These are phyloP conservation scores for Helicolenus hilgendorfi DNA, from an alignment of 2,797 vertebrate genomes.

Conservation along the genomic window DNA sequence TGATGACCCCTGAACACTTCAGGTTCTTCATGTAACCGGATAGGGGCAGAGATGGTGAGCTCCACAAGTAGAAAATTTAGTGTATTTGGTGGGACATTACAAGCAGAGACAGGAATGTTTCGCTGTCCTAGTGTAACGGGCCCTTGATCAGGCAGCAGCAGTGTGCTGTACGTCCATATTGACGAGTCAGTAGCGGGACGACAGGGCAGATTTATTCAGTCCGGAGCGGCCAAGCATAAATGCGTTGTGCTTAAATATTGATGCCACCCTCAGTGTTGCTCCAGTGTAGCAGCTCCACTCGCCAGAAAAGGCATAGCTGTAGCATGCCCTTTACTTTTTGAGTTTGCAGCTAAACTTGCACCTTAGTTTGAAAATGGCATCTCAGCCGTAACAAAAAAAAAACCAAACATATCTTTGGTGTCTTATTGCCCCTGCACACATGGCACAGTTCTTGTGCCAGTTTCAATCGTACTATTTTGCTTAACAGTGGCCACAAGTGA, in stretches of 20 bases:
- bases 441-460: no score
- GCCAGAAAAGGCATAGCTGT: neutral
- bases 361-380: no score
- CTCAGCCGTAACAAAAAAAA: no score
- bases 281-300: slow-evolving; percentile 3
- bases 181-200: slow-evolving; percentile 65
- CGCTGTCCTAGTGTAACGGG: neutral
- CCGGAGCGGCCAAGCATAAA: slow-evolving; percentile 65
- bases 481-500: no score
- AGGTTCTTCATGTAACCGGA: neutral
- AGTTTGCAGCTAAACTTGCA: no score
- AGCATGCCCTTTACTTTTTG: no score
- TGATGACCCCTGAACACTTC: neutral
- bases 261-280: slow-evolving; percentile 44
- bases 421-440: no score
- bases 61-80: neutral
- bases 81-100: neutral
- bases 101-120: neutral
- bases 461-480: no score
- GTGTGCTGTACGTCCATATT: slow-evolving; percentile 49
- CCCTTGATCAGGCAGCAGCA: neutral
- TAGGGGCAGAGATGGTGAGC: neutral
- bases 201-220: slow-evolving; percentile 78
- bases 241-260: slow-evolving; percentile 80
- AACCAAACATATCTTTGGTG: no score